phyloP scores from a whole-genome alignment of 2,113 vertebrate species.

The Hyperoodon ampullatus region DNA sequence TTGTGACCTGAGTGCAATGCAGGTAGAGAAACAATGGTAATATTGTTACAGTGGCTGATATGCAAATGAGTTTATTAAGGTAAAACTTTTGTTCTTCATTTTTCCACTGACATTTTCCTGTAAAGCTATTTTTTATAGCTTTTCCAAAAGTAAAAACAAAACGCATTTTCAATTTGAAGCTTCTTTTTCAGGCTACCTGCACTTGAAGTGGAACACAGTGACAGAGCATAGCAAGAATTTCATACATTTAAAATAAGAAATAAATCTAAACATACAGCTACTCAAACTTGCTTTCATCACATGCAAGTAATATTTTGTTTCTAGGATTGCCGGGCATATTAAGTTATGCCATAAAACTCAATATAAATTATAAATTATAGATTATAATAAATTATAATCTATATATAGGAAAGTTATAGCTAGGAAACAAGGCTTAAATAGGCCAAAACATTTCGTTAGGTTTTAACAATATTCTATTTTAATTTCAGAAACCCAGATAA shows the following conservation, averaged over 20 bases:
- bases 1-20: neutral
- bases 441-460: constrained; percentile 10
- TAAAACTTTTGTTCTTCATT: neutral
- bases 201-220: neutral
- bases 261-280: constrained; percentile 75
- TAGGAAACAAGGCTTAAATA: constrained; percentile 58
- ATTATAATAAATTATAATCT: constrained; percentile 47
- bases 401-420: constrained; percentile 28
- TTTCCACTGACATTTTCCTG: neutral
- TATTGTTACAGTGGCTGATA: neutral
- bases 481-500: constrained; percentile 61
- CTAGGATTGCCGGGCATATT: constrained; percentile 71
- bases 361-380: neutral
- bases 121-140: neutral
- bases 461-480: constrained; percentile 64
- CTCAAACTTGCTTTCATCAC: constrained; percentile 74
- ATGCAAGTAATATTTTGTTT: constrained; percentile 71
- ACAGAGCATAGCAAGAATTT: constrained; percentile 44
- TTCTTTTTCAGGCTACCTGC: neutral
- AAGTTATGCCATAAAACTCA: constrained; percentile 67
- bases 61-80: constrained; percentile 6
- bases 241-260: constrained; percentile 64
- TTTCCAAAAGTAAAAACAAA: neutral
- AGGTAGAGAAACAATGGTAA: neutral
- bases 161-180: neutral